Evolutionary conservation across 2,888 invertebrate genomes (phyloP).

Genomic region (Cheilosia vulpina): DNA sequence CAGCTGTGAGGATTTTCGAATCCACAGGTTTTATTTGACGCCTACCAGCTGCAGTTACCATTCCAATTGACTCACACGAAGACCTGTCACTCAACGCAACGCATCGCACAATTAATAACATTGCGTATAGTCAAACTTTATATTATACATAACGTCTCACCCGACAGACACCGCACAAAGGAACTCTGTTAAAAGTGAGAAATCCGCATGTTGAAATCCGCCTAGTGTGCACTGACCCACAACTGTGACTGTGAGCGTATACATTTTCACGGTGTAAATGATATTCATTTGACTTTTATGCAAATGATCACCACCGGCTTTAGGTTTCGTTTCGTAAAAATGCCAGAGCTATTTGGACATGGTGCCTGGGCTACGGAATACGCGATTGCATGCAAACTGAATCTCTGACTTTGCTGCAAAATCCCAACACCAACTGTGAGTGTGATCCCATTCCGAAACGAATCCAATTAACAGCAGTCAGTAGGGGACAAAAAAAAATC

Average conservation of each 20-base stretch:
- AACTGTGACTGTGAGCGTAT: slow-evolving; percentile 50
- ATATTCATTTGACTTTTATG: slow-evolving; percentile 71
- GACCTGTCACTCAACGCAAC: no score
- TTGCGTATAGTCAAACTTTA: not conserved
- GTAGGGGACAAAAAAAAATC: not conserved
- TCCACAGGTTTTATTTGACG: no score
- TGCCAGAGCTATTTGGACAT: slow-evolving; percentile 19
- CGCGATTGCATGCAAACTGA: slow-evolving; percentile 1
- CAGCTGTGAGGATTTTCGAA: no score
- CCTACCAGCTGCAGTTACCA: no score
- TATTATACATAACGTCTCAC: slow-evolving; percentile 40
- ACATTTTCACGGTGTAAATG: slow-evolving; percentile 63
- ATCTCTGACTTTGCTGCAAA: not conserved
- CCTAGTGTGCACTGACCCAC: slow-evolving; percentile 65
- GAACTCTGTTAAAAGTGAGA: slow-evolving; percentile 15
- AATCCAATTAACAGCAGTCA: slow-evolving; percentile 43
- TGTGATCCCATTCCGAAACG: slow-evolving; percentile 15
- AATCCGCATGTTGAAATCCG: slow-evolving; percentile 30
- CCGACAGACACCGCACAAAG: slow-evolving; percentile 1
- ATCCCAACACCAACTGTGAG: slow-evolving; percentile 2
- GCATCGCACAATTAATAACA: no score
- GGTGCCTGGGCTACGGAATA: slow-evolving; percentile 35
- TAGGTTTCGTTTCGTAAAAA: slow-evolving; percentile 39
- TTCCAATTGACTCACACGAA: no score
- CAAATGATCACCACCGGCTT: slow-evolving; percentile 61